Percentiles rank a stretch among this genome's conserved stretches.
phyloP scores from a whole-genome alignment of 2,888 invertebrate genomes.

The Ischnura elegans region DNA sequence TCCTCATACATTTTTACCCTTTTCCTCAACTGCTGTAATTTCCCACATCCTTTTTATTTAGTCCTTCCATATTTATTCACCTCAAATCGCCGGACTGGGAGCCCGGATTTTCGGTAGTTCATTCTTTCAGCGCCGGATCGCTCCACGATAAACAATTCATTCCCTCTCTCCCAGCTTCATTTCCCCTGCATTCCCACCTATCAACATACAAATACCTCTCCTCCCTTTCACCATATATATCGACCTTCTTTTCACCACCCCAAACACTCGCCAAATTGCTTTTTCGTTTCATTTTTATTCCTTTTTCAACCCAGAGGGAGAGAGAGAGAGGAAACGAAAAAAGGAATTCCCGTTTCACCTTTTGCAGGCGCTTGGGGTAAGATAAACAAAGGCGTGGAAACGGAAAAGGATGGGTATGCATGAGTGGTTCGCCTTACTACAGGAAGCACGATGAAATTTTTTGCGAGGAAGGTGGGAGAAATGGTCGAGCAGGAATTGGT shows the following conservation, averaged over 20 bases:
- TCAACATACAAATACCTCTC: no score
- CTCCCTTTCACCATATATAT: no score
- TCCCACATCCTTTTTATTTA: no score
- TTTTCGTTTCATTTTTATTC: no score
- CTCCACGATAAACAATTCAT: neutral
- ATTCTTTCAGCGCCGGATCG: conserved; percentile 25
- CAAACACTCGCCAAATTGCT: no score
- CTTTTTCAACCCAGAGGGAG: no score
- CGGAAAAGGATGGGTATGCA: no score
- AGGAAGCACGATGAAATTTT: neutral
- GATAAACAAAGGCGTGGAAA: neutral
- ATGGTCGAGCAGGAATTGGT: neutral
- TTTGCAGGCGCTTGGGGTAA: no score
- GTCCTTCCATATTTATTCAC: neutral
- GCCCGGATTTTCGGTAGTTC: neutral
- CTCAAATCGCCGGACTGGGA: neutral
- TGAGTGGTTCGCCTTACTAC: no score
- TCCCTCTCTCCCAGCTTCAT: neutral
- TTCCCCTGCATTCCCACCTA: neutral
- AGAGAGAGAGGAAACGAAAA: neutral
- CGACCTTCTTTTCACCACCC: no score
- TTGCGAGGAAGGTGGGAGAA: neutral
- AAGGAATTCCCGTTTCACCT: neutral
- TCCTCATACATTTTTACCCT: neutral
- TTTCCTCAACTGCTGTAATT: no score